Conservation (phyloP, 1,140 invertebrate genomes). For the Philotrypesis tridentata region DNA sequence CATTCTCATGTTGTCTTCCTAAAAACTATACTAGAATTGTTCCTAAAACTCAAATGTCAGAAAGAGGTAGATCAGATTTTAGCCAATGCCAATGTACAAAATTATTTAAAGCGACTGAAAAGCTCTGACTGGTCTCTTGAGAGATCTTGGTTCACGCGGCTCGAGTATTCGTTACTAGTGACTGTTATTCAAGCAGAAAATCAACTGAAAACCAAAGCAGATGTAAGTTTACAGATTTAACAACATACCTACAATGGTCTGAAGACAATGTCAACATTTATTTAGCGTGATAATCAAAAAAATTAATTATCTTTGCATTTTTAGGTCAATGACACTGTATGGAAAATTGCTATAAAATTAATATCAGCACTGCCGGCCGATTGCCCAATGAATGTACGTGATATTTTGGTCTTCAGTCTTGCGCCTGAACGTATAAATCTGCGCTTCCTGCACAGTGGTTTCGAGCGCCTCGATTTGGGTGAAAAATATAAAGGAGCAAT, state of each 20-base stretch:
- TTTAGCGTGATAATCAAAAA: too few species aligned
- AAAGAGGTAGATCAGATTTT: constrained; percentile 55
- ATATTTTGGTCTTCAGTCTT: constrained; percentile 53
- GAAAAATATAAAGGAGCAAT: background rate
- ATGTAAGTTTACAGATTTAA: constrained; percentile 5
- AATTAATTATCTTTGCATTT: background rate
- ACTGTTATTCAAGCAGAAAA: constrained; percentile 56
- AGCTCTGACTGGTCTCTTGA: constrained; percentile 63
- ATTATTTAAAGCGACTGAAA: constrained; percentile 61
- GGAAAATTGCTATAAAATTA: constrained; percentile 66
- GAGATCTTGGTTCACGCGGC: constrained; percentile 67
- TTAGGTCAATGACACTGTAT: constrained; percentile 55
- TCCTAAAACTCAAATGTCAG: constrained; percentile 48
- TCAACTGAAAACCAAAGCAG: constrained; percentile 18
- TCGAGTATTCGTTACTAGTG: constrained; percentile 62
- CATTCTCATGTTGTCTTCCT: constrained; percentile 64
- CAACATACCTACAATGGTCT: background rate
- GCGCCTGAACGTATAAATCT: constrained; percentile 43
- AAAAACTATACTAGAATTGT: constrained; percentile 52
- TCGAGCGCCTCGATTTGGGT: constrained; percentile 20
- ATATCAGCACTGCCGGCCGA: constrained; percentile 66
- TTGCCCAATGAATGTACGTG: constrained; percentile 46
- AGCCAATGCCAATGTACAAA: constrained; percentile 54
- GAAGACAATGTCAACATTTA: background rate
- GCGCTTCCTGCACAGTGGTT: constrained; percentile 32